phyloP scores from a whole-genome alignment of 2,888 invertebrate genomes.

The Netelia inedita region DNA sequence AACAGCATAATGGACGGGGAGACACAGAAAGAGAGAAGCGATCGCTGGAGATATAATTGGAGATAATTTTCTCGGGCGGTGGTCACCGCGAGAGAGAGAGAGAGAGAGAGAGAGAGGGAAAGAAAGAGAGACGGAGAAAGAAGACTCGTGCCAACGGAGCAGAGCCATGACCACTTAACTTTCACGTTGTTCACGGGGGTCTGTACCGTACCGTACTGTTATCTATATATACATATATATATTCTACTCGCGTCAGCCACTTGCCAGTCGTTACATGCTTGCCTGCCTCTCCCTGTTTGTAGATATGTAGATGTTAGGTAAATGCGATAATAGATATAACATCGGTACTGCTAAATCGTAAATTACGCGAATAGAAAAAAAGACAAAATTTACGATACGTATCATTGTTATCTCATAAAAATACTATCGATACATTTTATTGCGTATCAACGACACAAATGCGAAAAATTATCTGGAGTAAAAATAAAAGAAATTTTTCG shows the following conservation, averaged over 20 bases:
- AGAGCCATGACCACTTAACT: constrained; percentile 80
- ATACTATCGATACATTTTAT: too few relatives aligned
- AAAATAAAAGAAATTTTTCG: too few relatives aligned
- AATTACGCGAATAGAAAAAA: constrained; percentile 35
- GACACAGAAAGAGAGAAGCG: constrained; percentile 55
- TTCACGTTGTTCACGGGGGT: constrained; percentile 76
- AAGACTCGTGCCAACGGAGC: constrained; percentile 75
- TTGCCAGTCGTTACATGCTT: constrained; percentile 79
- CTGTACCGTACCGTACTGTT: constrained; percentile 55
- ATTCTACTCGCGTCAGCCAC: constrained; percentile 70
- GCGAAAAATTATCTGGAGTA: too few relatives aligned
- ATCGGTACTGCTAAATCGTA: constrained; percentile 6
- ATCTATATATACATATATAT: constrained; percentile 73
- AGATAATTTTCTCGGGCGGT: constrained; percentile 80
- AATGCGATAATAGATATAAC: constrained; percentile 46
- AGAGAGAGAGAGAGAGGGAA: neutral
- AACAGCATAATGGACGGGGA: constrained; percentile 28
- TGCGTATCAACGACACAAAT: too few relatives aligned
- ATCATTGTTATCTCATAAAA: too few relatives aligned
- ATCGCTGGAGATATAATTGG: constrained; percentile 79
- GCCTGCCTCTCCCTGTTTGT: constrained; percentile 75
- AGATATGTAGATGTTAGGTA: constrained; percentile 73
- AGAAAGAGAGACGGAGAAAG: neutral
- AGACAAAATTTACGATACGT: neutral
- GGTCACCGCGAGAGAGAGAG: constrained; percentile 64